Evolutionary conservation across 2,113 vertebrate genomes (phyloP), one percentile per base, ranked within the genome.

Genomic region (Mormyrus iriodes): DNA sequence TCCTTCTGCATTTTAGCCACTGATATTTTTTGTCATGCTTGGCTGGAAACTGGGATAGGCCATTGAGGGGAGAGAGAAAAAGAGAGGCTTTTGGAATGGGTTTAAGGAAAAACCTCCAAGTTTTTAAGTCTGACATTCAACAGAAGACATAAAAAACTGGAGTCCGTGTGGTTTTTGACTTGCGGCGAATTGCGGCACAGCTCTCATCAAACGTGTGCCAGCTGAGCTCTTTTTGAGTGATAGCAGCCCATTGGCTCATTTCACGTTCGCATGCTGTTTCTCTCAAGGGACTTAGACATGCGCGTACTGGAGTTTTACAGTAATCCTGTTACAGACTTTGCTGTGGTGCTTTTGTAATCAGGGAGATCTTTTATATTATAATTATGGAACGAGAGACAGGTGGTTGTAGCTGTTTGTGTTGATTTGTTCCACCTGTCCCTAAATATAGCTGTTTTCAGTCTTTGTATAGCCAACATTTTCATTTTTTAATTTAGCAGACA

Each of bases 91-190:
- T 79, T 79, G 73, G 73, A 42, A 42, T 79, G 17, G 1, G 51
- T 58, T 39, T 39, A 87, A 42, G 46, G 46, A 48, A 48, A 53
- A 51, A 13, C 49, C 85, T 86, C 13, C 85, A 86, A 53, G 21
- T 24, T 86, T 52, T 87, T 58, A 58, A 35, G 39, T 48, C 65
- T 73, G 42, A 48, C 58, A 88, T 24, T 88, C 52, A 73, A 24
- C 65, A 73, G 52, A 44, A 49, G 61, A 88, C 61, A 51, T 44
- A 44, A 88, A 73, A 73, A 73, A 21, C 42, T n/a, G 15, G 61
- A n/a, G 65, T 73, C 58, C 31, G 21, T 46, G 52, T 48, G 61
- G 87, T 88, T 88, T 88, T 69, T 76, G 65, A 88, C 52, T 88
- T 48, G 21, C 21, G 42, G 46, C 42, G 65, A 88, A 88, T 73